These are phyloP conservation scores for Porites rus DNA, from an alignment of 92 coral and sea anemone genomes.

Conservation along the genomic window DNA sequence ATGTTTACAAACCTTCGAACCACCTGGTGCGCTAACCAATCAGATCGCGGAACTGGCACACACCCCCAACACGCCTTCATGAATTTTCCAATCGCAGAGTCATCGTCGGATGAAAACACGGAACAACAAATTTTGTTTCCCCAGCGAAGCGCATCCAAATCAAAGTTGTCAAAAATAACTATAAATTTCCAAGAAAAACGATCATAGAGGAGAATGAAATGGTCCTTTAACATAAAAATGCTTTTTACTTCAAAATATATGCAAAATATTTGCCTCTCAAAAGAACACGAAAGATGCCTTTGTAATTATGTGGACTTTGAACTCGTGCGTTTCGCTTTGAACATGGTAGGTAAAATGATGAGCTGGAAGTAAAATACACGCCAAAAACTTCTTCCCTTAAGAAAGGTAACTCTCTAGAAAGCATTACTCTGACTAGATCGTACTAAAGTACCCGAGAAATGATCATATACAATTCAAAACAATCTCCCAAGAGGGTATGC, in stretches of 20 bases:
- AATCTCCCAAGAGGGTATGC: constrained; percentile 16
- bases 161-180: background rate
- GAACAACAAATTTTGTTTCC: background rate
- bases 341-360: background rate
- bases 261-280: background rate
- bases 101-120: background rate
- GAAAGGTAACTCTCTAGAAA: background rate
- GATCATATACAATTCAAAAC: background rate
- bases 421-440: too few species aligned
- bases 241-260: background rate
- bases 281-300: background rate
- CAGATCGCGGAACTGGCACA: constrained; percentile 2
- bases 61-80: constrained; percentile 45
- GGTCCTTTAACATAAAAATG: too few species aligned
- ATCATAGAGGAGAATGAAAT: background rate
- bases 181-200: background rate
- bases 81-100: background rate
- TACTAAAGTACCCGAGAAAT: background rate
- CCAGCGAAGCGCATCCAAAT: too few species aligned
- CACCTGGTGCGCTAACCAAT: constrained; percentile 42
- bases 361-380: background rate
- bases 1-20: background rate
- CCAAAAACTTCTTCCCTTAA: background rate
- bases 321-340: constrained; percentile 7
- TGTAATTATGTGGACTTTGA: constrained; percentile 62